phyloP scores from a whole-genome alignment of 2,797 vertebrate species.

The Myotis pilosus region DNA sequence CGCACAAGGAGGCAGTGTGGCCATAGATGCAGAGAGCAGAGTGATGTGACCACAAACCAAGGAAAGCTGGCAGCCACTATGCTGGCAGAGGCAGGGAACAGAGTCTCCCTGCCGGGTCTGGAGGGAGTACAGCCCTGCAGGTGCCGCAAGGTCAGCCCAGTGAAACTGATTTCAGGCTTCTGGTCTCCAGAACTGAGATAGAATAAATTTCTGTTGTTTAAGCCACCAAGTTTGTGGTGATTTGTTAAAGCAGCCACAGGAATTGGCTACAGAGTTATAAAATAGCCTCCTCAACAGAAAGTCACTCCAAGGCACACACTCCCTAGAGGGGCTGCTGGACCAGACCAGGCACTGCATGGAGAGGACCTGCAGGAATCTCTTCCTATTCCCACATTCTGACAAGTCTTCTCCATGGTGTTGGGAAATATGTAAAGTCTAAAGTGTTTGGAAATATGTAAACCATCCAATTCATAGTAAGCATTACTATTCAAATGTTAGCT shows the following conservation, averaged over 20 bases:
- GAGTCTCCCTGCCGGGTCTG: background rate
- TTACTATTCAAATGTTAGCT: background rate
- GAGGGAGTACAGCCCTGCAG: background rate
- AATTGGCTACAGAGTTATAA: background rate
- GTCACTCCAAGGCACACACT: background rate
- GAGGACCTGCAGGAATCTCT: background rate
- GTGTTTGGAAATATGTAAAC: background rate
- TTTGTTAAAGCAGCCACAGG: background rate
- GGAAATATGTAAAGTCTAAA: background rate
- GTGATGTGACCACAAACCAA: background rate
- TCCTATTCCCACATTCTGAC: background rate
- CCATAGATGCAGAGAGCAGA: background rate
- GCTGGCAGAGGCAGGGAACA: background rate
- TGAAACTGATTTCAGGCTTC: background rate
- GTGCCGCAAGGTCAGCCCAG: background rate
- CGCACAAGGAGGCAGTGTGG: background rate
- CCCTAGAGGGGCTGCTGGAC: too few relatives aligned
- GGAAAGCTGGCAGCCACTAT: background rate
- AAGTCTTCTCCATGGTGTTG: background rate
- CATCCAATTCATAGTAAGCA: background rate
- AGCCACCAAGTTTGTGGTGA: background rate
- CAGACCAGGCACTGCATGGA: background rate
- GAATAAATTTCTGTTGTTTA: background rate
- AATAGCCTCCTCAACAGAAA: background rate
- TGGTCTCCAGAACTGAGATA: background rate